Evolutionary conservation across 2,113 vertebrate species (phyloP).

Genomic region (Corynorhinus townsendii): DNA sequence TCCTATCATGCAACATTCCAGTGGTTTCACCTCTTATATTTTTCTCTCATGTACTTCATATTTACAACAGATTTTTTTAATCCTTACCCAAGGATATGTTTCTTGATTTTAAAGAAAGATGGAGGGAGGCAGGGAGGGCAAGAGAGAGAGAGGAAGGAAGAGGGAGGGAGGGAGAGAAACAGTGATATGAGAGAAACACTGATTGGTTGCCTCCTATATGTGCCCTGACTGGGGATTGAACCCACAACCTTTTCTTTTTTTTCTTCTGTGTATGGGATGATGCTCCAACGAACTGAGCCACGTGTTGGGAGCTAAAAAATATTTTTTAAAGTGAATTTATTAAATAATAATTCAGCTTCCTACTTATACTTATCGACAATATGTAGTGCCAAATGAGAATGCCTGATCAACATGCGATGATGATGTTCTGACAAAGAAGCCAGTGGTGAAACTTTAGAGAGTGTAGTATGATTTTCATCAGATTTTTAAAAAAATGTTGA

Average conservation of each 20-base stretch:
- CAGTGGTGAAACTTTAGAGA: background rate
- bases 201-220: background rate
- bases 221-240: background rate
- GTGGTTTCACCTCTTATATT: background rate
- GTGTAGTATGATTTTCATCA: background rate
- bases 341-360: slow-evolving; percentile 6
- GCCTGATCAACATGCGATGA: background rate
- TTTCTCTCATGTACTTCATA: background rate
- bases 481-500: background rate
- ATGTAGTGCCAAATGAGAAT: background rate
- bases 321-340: background rate
- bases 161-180: too few relatives aligned
- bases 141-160: too few relatives aligned
- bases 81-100: background rate
- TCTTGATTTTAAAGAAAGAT: too few relatives aligned
- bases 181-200: background rate
- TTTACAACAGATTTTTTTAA: background rate
- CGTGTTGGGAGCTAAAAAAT: background rate
- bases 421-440: background rate
- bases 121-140: too few relatives aligned
- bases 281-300: background rate
- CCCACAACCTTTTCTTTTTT: background rate
- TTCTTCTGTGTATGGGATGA: background rate
- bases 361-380: background rate
- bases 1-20: background rate